Conservation (phyloP, 2,888 invertebrate species). For the Cerceris rybyensis region DNA sequence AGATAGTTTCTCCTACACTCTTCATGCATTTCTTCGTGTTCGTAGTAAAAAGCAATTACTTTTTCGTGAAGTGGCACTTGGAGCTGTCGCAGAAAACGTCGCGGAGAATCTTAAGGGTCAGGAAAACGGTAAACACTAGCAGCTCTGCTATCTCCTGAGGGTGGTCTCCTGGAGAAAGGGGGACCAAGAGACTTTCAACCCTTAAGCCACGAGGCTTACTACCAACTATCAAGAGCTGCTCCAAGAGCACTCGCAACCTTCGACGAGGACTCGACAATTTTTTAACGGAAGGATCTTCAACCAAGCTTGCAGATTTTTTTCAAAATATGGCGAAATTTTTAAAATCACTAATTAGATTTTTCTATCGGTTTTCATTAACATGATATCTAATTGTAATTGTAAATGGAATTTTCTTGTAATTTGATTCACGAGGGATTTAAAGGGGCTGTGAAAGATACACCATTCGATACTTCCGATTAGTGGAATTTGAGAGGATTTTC, state of each 20-base stretch:
- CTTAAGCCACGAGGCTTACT: conserved; percentile 65
- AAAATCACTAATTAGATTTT: too few species aligned
- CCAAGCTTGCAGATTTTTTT: too few species aligned
- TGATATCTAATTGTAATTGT: too few species aligned
- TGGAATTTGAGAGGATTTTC: too few species aligned
- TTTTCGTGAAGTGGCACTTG: conserved; percentile 50
- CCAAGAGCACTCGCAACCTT: not conserved
- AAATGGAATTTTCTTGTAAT: too few species aligned
- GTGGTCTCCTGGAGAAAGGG: conserved; percentile 26
- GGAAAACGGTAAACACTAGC: conserved; percentile 73
- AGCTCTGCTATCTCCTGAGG: conserved; percentile 40
- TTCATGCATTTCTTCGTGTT: conserved; percentile 3
- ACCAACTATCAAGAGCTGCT: conserved; percentile 11
- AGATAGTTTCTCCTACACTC: not conserved
- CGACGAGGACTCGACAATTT: too few species aligned
- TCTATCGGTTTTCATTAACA: too few species aligned
- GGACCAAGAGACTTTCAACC: conserved; percentile 66
- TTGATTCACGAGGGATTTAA: too few species aligned
- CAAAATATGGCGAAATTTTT: too few species aligned
- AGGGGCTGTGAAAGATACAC: too few species aligned
- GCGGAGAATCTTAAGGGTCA: conserved; percentile 61
- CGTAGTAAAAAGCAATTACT: conserved; percentile 33
- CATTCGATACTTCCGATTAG: too few species aligned
- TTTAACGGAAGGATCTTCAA: too few species aligned
- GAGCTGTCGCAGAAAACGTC: conserved; percentile 63